Evolutionary conservation across 1,140 invertebrate species (phyloP), one percentile per base, ranked within the genome.

Genomic region (Pogonus chalceus): DNA sequence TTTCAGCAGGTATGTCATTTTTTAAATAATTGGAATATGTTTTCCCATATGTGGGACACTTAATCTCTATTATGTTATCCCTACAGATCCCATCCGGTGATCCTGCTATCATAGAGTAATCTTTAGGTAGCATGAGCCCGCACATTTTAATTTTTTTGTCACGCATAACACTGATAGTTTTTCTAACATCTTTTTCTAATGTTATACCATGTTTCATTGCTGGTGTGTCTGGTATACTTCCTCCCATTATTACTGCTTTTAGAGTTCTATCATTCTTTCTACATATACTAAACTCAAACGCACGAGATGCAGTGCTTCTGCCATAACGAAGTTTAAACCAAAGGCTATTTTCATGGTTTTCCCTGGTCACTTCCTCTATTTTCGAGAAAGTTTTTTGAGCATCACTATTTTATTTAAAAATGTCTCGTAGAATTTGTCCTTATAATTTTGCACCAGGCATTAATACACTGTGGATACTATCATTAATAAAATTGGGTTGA

Each of bases 81-180:
- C 60, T 20, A 35, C 50, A 56, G 2, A 69, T 55, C 1, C 62
- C 65, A 65, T 68, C 65, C 35, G 67, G 65, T 3, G 64, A 69
- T 31, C 58, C 66, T 23, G 60, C 62, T 26, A 69, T 55, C 22
- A 63, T 60, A 9, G 63, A 62, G 55, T 55, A 60, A 20, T 46
- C 20, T 48, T 26, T 7, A 10, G n/a, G 14, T 55, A 62, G 21
- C 48, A 23, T 20, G 2, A 53, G 47, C 18, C 39, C 52, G 22
- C 24, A 37, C 35, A 12, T 20, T 26, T 2, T 3, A 18, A 26
- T 39, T 39, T n/a, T 35, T 35, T 39, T n/a, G 46, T 35, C 18
- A 26, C 9, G 10, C n/a, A 16, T n/a, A 2, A n/a, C 20, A n/a
- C 21, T 23, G 9, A 52, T 24, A 23, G 20, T 26, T 52, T n/a